Conservation (phyloP, 2,113 vertebrate genomes). For the Hylia prasina region DNA sequence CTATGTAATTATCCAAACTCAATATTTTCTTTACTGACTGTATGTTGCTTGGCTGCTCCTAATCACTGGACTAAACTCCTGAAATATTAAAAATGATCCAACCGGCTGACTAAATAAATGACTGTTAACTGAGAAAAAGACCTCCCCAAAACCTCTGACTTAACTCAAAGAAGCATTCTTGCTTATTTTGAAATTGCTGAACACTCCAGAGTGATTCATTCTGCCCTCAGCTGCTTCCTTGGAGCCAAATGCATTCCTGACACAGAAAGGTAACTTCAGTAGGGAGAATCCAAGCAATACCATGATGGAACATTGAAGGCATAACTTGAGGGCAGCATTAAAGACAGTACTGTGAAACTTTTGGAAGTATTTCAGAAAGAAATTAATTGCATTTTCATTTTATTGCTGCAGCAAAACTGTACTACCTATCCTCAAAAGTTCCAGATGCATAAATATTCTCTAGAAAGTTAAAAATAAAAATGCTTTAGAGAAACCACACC, state of each 20-base stretch:
- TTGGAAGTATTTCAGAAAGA: slow-evolving; percentile 2
- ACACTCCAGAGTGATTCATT: not conserved
- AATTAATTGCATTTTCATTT: slow-evolving; percentile 27
- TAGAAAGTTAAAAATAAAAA: slow-evolving; percentile 53
- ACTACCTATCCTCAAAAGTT: slow-evolving; percentile 17
- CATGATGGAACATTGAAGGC: not conserved
- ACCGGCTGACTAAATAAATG: not conserved
- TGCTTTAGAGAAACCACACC: not conserved
- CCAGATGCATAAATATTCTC: slow-evolving; percentile 28
- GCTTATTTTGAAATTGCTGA: slow-evolving; percentile 12
- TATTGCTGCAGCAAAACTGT: not conserved
- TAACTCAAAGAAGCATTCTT: not conserved
- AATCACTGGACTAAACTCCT: not conserved
- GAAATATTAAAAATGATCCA: not conserved
- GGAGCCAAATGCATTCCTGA: not conserved
- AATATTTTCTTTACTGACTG: slow-evolving; percentile 2
- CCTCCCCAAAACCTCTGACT: not conserved
- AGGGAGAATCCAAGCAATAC: not conserved
- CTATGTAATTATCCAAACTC: not conserved
- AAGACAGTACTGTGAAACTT: not conserved
- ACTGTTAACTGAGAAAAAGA: not conserved
- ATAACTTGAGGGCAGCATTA: not conserved
- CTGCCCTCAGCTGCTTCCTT: not conserved
- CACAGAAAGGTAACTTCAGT: slow-evolving; percentile 7
- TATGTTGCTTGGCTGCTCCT: slow-evolving; percentile 2